A percentile compares a stretch with the other conserved stretches of the same genome.
Evolutionary conservation across 2,888 invertebrate genomes (phyloP).

Genomic region (Dryobotodes eremita): DNA sequence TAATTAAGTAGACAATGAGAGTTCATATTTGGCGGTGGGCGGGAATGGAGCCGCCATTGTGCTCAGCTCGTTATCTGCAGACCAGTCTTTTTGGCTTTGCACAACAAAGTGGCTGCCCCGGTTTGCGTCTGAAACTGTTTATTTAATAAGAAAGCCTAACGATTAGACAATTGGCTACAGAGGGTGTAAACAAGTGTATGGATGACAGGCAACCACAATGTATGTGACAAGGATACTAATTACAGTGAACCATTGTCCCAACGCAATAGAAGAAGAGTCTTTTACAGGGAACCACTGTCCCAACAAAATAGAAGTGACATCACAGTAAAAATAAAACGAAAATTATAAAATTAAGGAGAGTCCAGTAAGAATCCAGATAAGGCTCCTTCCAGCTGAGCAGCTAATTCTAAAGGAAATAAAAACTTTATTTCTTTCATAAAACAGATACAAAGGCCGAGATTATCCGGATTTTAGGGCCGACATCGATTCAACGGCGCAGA

Average conservation of each 20-base stretch:
- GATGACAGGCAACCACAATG: not conserved
- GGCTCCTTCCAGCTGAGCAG: conserved; percentile 72
- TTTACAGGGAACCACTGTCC: not conserved
- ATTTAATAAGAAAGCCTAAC: conserved; percentile 68
- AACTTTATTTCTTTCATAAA: conserved; percentile 87
- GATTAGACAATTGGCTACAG: conserved; percentile 52
- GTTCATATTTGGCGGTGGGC: conserved; percentile 86
- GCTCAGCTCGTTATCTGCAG: conserved; percentile 85
- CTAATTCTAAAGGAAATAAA: conserved; percentile 84
- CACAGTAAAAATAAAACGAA: conserved; percentile 42
- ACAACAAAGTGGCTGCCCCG: conserved; percentile 80
- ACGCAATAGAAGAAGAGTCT: not conserved
- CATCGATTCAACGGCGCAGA: conserved; percentile 86
- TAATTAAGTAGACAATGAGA: conserved; percentile 90
- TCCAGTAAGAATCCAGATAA: conserved; percentile 62
- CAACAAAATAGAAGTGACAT: not conserved
- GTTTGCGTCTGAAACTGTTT: conserved; percentile 75
- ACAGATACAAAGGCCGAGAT: conserved; percentile 87
- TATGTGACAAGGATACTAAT: conserved; percentile 19
- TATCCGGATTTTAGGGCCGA: conserved; percentile 86
- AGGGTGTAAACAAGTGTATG: conserved; percentile 21
- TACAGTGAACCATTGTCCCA: not conserved
- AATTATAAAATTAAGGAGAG: conserved; percentile 56
- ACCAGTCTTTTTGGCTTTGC: conserved; percentile 86
- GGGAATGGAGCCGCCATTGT: conserved; percentile 81